Base-by-base conservation (phyloP, 2,113 vertebrate species). In the Ornithorhynchus anatinus region DNA sequence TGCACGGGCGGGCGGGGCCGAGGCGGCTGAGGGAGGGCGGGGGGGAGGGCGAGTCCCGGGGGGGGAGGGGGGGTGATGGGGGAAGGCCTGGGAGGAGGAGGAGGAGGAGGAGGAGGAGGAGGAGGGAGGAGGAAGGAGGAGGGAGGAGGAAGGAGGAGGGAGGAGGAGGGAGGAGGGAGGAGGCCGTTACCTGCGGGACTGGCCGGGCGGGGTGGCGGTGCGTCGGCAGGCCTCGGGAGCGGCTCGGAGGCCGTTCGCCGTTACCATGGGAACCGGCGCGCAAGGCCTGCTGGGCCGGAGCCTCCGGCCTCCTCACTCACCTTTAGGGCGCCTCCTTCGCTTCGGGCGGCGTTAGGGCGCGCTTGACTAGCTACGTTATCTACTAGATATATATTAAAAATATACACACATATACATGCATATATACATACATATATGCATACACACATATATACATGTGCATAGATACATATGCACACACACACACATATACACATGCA, bases 211-310 rank as follows among this genome's bases (percentile, higher is more conserved):
- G 1, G 25, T 59, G 6, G 59, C 15, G 44, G 12, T 40, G 22
- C 51, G 10, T 14, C 5, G 0, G 17, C 1, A 13, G 11, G 14
- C 22, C 22, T 13, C 8, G 0, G 1, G 56, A 19, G 29, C 3
- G 22, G 2, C 27, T 35, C 11, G 59, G 45, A 42, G 33, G 31
- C 36, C 16, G n/a, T 6, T 31, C 32, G 1, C 37, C 5, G 77
- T 51, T 29, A 52, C 86, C 61, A 23, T 44, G 70, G 86, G 20
- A 74, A 91, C 88, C 1, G 3, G 20, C 40, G 11, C 82, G 72
- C 80, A 10, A 42, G 11, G 77, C 44, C 8, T 57, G 3, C 45
- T 72, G 66, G 66, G 61, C 68, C 4, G 3, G 67, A n/a, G 59
- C 20, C 1, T 16, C 16, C 6, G 1, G 8, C 9, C 2, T 13